Base-by-base conservation (phyloP, 2,888 invertebrate species). In the Amiota minor region DNA sequence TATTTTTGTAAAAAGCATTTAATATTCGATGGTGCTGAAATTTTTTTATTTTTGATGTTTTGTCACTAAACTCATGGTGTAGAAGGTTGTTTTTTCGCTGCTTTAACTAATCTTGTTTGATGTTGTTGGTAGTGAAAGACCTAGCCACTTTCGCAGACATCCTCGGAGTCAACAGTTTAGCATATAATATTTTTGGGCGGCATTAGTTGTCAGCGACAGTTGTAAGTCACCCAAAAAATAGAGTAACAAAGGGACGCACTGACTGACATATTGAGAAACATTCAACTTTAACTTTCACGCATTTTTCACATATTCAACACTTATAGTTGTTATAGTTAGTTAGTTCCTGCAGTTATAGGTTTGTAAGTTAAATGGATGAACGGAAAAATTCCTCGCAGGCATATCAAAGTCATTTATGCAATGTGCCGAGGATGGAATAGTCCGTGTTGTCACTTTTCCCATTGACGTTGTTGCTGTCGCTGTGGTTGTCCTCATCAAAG, bases 181-280 rank as follows among this genome's bases (percentile, higher is more conserved):
- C 72, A 80, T 80, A 35, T 35, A n/a, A n/a, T n/a, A n/a, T 80
- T 78, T 74, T 72, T 77, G 75, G 74, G 74, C 69, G 76, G 74
- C 61, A 75, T 74, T 75, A 75, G 75, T 76, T 84, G 85, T 85
- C 83, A 83, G 70, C 65, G 77, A 69, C 82, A 85, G 85, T 74
- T 76, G 79, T 74, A 73, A 14, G 2, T 10, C 53, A 14, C 53
- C 53, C 35, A 35, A 6, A 35, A 2, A 18, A 11, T 12, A 56
- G 16, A 10, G 10, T 23, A 20, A 12, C 23, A 18, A 59, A 11
- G 20, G 12, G 59, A 59, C 11, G n/a, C 11, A 18, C 59, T 10
- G 56, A 56, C 56, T 10, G 59, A 59, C 59, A 59, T 18, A 2
- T 16, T 1, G 62, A 3, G 9, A 45, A 12, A 6, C n/a, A 14